Evolutionary conservation across 1,140 invertebrate species (phyloP).

Genomic region (Pseudachorutes palmiensis): DNA sequence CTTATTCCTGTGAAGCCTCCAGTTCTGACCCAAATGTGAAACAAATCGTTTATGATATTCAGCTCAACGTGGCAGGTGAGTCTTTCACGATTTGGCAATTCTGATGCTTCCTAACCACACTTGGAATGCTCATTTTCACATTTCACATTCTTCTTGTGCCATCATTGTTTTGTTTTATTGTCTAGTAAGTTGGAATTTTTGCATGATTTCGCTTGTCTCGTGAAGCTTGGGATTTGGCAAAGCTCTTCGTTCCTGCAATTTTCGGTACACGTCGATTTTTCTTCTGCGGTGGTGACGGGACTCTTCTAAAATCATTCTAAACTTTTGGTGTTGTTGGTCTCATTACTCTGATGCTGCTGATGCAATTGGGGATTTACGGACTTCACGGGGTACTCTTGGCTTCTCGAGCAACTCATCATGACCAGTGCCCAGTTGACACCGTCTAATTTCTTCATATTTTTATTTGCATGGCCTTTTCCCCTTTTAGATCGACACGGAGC

Average conservation of each 20-base stretch:
- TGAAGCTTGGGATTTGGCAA: too few species aligned
- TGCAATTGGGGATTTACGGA: neutral
- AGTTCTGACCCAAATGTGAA: constrained; percentile 45
- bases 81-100: neutral
- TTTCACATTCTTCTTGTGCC: neutral
- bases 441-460: neutral
- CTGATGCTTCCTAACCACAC: neutral
- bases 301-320: too few species aligned
- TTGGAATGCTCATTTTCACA: neutral
- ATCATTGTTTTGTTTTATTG: too few species aligned
- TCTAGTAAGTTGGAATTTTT: too few species aligned
- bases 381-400: neutral
- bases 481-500: neutral
- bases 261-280: neutral
- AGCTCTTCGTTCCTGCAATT: too few species aligned
- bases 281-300: neutral
- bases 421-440: neutral
- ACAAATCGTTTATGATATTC: constrained; percentile 47
- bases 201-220: too few species aligned
- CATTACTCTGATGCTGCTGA: neutral
- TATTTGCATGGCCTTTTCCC: neutral
- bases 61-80: constrained; percentile 48
- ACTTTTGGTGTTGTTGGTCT: too few species aligned
- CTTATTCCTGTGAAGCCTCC: constrained; percentile 64
- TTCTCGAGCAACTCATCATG: neutral